These are phyloP conservation scores for Crotalus viridis DNA, from an alignment of 2,113 vertebrate species.

Conservation along the genomic window DNA sequence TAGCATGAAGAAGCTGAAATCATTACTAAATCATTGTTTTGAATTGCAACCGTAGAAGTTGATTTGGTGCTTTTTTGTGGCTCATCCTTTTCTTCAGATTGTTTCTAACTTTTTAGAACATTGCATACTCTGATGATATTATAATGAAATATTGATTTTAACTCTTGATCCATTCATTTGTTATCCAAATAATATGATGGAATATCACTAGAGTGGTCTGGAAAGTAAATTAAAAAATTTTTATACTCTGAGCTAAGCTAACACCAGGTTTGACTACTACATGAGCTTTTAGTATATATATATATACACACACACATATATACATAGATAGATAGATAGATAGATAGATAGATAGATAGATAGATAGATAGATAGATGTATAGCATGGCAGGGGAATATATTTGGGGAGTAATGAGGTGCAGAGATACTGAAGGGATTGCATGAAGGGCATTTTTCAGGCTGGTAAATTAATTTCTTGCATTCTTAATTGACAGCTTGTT, in stretches of 20 bases:
- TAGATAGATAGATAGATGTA: neutral
- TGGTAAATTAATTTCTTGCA: neutral
- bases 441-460: neutral
- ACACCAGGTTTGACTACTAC: no score
- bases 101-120: neutral
- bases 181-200: neutral
- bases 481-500: neutral
- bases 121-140: neutral
- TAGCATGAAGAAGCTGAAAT: neutral
- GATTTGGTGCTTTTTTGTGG: neutral
- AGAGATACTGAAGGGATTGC: neutral
- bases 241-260: no score
- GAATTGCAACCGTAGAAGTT: neutral
- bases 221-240: neutral
- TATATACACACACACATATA: no score
- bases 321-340: no score
- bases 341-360: no score
- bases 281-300: no score
- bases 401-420: neutral
- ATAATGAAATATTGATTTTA: conserved; percentile 17
- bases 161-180: neutral
- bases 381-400: neutral
- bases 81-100: neutral
- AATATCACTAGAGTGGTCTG: neutral
- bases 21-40: neutral